phyloP scores from a whole-genome alignment of 2,888 invertebrate genomes.

The Coenonympha arcania region DNA sequence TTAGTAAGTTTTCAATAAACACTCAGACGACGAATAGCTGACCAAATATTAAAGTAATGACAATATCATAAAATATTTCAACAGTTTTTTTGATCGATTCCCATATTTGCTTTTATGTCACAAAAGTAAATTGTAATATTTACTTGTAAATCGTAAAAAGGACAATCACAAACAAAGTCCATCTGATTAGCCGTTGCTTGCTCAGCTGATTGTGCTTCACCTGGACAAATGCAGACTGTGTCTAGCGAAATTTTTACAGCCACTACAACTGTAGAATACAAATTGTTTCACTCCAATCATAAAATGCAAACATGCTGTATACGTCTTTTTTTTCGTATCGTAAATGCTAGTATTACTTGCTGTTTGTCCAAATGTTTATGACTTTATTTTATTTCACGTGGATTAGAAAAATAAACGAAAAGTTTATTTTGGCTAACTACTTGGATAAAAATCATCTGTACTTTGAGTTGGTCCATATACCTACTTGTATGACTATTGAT shows the following conservation, averaged over 20 bases:
- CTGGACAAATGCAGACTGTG: conserved; percentile 50
- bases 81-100: neutral
- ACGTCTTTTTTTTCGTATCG: conserved; percentile 37
- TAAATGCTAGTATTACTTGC: conserved; percentile 20
- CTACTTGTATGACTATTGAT: no score
- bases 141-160: conserved; percentile 15
- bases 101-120: conserved; percentile 15
- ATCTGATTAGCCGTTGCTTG: conserved; percentile 42
- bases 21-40: no score
- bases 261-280: conserved; percentile 54
- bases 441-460: no score
- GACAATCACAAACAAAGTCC: conserved; percentile 39
- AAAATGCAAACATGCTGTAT: conserved; percentile 55
- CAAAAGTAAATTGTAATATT: neutral
- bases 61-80: no score
- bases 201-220: conserved; percentile 52
- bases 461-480: no score
- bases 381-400: neutral
- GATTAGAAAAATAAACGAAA: neutral
- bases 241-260: conserved; percentile 53
- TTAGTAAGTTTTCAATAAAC: no score
- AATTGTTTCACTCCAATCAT: conserved; percentile 60
- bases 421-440: neutral
- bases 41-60: no score
- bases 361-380: conserved; percentile 7